A percentile compares a stretch with the other conserved stretches of the same genome.
Evolutionary conservation across 1,140 invertebrate species (phyloP).

Genomic region (Colletes gigas): DNA sequence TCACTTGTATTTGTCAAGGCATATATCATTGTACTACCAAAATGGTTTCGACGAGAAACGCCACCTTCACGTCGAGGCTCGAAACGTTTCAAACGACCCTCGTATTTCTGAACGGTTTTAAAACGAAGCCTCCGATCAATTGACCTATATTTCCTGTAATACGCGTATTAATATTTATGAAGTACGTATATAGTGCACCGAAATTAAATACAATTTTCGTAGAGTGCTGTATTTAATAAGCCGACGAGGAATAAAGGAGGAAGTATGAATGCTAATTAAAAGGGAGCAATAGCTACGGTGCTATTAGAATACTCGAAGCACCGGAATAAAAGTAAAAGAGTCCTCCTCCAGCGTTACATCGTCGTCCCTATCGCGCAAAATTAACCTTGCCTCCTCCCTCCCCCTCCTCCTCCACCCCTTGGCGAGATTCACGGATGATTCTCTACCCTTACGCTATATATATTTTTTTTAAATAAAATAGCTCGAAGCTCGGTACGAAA

Average conservation of each 20-base stretch:
- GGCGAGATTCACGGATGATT: too few relatives aligned
- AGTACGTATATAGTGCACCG: neutral
- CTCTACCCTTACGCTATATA: too few relatives aligned
- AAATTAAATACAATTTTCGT: constrained; percentile 26
- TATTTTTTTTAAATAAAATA: neutral
- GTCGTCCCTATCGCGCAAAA: neutral
- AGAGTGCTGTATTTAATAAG: constrained; percentile 31
- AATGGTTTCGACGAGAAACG: too few relatives aligned
- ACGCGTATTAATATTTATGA: constrained; percentile 34
- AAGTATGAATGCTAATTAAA: constrained; percentile 37
- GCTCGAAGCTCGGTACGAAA: too few relatives aligned
- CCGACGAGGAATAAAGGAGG: neutral
- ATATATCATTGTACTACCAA: too few relatives aligned
- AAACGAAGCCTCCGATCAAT: constrained; percentile 22
- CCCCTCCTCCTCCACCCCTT: neutral
- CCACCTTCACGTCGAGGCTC: too few relatives aligned
- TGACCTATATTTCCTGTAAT: constrained; percentile 24
- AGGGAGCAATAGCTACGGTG: constrained; percentile 11
- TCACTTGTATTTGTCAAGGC: too few relatives aligned
- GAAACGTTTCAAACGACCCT: too few relatives aligned
- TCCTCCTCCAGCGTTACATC: neutral
- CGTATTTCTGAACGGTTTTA: neutral
- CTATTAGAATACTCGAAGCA: constrained; percentile 27
- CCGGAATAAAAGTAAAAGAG: constrained; percentile 1
- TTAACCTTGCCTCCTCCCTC: neutral